phyloP scores from a whole-genome alignment of 1,140 invertebrate species.

The Macrobrachium rosenbergii region DNA sequence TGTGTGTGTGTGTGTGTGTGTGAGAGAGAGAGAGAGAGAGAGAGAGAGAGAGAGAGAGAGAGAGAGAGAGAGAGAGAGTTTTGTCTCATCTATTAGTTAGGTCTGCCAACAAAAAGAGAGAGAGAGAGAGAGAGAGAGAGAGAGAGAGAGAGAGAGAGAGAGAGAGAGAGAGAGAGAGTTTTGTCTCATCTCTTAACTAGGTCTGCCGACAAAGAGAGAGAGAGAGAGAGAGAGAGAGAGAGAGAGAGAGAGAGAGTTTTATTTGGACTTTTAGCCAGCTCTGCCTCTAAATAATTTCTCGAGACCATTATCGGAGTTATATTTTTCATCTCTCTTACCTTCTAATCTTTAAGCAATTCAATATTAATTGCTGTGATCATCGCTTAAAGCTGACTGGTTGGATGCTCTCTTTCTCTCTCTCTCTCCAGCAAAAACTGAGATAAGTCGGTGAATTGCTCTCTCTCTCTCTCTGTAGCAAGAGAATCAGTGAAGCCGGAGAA shows the following conservation, averaged over 20 bases:
- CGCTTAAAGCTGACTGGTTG: too few relatives aligned
- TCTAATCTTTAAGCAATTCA: neutral
- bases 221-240: conserved; percentile 22
- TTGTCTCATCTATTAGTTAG: too few relatives aligned
- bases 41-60: neutral
- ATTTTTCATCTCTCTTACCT: neutral
- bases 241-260: neutral
- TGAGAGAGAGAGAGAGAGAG: conserved; percentile 36
- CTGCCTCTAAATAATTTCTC: neutral
- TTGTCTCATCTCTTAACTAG: too few relatives aligned
- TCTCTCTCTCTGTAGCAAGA: too few relatives aligned
- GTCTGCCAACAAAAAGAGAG: conserved; percentile 8
- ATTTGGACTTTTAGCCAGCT: too few relatives aligned
- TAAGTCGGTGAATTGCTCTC: too few relatives aligned
- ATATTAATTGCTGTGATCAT: neutral
- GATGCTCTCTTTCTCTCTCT: too few relatives aligned
- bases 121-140: neutral
- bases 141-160: conserved; percentile 17
- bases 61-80: conserved; percentile 9
- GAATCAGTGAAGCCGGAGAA: too few relatives aligned
- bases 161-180: neutral
- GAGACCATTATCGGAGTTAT: neutral
- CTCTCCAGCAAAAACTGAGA: too few relatives aligned
- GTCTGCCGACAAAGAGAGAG: too few relatives aligned
- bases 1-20: conserved; percentile 7